These are phyloP conservation scores for Butastur rufipennis DNA, from an alignment of 2,113 vertebrate genomes.

Conservation along the genomic window DNA sequence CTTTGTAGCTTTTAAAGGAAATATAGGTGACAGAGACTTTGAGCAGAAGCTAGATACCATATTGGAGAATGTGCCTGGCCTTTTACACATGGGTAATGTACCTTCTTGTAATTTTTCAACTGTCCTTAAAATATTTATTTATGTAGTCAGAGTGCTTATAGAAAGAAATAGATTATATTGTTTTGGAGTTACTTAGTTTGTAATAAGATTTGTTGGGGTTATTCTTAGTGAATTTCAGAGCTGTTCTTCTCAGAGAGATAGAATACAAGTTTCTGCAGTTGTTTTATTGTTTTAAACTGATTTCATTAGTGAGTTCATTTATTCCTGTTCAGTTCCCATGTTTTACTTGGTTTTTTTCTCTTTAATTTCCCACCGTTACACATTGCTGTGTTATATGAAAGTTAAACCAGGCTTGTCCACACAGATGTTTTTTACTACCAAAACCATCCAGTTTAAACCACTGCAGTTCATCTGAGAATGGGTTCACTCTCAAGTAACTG, in stretches of 20 bases:
- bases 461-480: not conserved
- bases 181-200: not conserved
- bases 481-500: not conserved
- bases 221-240: not conserved
- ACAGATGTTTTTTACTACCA: not conserved
- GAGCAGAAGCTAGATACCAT: constrained; percentile 84
- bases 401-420: not conserved
- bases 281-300: not conserved
- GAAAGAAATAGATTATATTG: not conserved
- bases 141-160: not conserved
- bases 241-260: not conserved
- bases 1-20: constrained; percentile 92
- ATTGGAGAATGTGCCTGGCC: constrained; percentile 83
- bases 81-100: constrained; percentile 88
- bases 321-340: not conserved
- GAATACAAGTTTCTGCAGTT: not conserved
- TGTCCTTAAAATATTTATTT: not conserved
- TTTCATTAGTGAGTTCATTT: not conserved
- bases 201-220: not conserved
- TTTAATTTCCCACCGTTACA: not conserved
- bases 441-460: not conserved
- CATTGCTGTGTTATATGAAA: not conserved
- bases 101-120: not conserved
- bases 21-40: constrained; percentile 91
- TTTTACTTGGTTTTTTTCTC: not conserved